Evolutionary conservation across 2,888 invertebrate genomes (phyloP).

Genomic region (Dascillus cervinus): DNA sequence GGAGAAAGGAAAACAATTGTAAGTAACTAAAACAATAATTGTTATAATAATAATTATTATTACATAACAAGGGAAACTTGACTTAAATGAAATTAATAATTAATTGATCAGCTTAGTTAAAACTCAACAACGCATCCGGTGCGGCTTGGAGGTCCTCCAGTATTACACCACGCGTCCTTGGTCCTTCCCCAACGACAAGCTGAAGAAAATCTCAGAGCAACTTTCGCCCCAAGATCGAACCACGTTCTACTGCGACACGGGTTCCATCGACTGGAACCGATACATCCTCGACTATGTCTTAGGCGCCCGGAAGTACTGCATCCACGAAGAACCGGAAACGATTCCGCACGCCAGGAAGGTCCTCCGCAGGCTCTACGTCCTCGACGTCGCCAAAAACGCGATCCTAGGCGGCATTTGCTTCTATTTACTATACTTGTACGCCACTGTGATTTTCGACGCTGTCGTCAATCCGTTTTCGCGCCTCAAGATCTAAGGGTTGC

Average conservation of each 20-base stretch:
- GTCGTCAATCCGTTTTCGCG: too few species aligned
- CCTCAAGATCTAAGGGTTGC: too few species aligned
- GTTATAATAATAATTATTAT: neutral
- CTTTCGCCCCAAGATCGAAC: constrained; percentile 51
- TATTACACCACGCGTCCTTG: constrained; percentile 79
- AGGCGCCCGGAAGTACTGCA: constrained; percentile 75
- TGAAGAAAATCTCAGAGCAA: constrained; percentile 45
- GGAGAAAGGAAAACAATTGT: too few species aligned
- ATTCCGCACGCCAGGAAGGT: constrained; percentile 63
- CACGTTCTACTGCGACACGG: constrained; percentile 51
- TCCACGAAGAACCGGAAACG: constrained; percentile 74
- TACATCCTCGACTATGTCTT: constrained; percentile 66
- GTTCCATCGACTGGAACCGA: constrained; percentile 52
- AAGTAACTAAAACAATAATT: too few species aligned
- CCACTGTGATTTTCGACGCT: too few species aligned
- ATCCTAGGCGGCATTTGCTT: too few species aligned
- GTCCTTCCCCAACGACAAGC: constrained; percentile 62
- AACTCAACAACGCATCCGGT: constrained; percentile 53
- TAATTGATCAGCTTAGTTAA: constrained; percentile 51
- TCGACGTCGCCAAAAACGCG: too few species aligned
- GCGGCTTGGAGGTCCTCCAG: constrained; percentile 59
- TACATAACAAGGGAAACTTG: too few species aligned
- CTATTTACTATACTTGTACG: too few species aligned
- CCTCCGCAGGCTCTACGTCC: constrained; percentile 53
- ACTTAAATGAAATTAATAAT: neutral